Evolutionary conservation across 2,888 invertebrate genomes (phyloP), one percentile per base, ranked within the genome.

Genomic region (Meandrusa payeni): DNA sequence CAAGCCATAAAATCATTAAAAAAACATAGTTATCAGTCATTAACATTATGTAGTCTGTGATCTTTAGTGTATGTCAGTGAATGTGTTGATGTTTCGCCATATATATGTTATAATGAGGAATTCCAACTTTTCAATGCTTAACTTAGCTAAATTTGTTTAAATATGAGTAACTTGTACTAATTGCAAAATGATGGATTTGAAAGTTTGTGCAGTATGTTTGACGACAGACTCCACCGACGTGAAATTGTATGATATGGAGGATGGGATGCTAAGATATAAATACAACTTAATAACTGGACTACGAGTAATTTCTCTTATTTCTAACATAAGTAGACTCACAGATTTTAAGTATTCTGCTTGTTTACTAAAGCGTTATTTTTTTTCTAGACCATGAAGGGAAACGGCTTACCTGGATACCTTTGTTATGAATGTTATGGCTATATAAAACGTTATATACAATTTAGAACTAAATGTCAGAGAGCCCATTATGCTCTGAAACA

Each of bases 181-280:
- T 11, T 36, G 32, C 17, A 58, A 52, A 52, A 82, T 82, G 81
- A 68, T 66, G 52, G 61, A 72, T 44, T 44, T 83, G 40, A 75
- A 76, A 56, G 80, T 73, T 9, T 87, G 86, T 57, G 56, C 61
- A 9, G 78, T 78, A 47, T 87, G 86, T 59, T 69, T 85, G 12
- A 75, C 65, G 55, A 34, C 44, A 3, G 39, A 71, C 50, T 37
- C 37, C 12, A 71, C 67, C 23, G 58, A 72, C 50, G 61, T 66
- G 28, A 79, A 73, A 57, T 59, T 85, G 38, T 64, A 60, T 53
- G 70, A 61, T 50, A 65, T 87, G 57, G 69, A 76, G 34, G 55
- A 50, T 38, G 69, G 61, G n/a, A 57, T 62, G 42, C 58, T 85
- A 38, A 64, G 82, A 48, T 51, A 60, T 3, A 70, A 77, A 48